phyloP scores from a whole-genome alignment of 2,113 vertebrate genomes.

The cattle (Bos taurus) region ARS-UCD2.0 NC_037332.1:12357501-12358000 shows the following conservation, averaged over 20 bases:
- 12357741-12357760: neutral
- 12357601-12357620: neutral
- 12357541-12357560: neutral
- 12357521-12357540: neutral
- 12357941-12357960: neutral
- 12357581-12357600: neutral
- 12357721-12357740: neutral
- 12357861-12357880: neutral
- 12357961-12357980: neutral
- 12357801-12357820: neutral
- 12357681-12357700: neutral
- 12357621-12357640: neutral
- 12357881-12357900: neutral
- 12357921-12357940: neutral
- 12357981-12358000: too few species aligned
- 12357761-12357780: neutral
- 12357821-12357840: neutral
- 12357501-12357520: neutral
- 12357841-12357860: neutral
- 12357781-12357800: neutral
- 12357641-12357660: neutral
- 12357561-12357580: neutral
- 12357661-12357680: neutral
- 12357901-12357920: constrained; percentile 3
- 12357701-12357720: neutral